Base-by-base conservation (phyloP, 1,140 invertebrate genomes). In the Drosophila biarmipes region DNA sequence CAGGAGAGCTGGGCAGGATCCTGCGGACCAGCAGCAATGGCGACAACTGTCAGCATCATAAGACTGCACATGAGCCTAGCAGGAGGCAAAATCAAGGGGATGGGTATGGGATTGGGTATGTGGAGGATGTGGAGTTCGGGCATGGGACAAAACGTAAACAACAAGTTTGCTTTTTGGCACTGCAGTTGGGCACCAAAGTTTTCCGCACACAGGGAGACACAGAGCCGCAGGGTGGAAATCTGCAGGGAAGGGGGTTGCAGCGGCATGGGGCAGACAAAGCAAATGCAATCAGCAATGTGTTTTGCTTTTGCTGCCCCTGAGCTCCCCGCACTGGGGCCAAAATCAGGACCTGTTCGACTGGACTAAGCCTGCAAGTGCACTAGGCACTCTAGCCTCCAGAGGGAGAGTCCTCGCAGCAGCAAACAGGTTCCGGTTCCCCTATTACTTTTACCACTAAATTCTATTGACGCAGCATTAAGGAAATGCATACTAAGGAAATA, bases 41-140 rank as follows among this genome's bases (percentile, higher is more conserved):
- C 78, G 74, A 74, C 78, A 87, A 86, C 82, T 75, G 84, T 72
- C 84, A 87, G 71, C 79, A 55, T 81, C 81, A 81, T 75, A 86
- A 85, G 81, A 85, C 76, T 85, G 72, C 76, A 72, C 69, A 79
- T 59, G 55, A 55, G 51, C 69, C 69, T 72, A 71, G 63, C 73
- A 69, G 63, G 40, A 57, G 58, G 37, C 38, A 45, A 56, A 59
- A 73, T 37, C 51, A 57, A 24, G 53, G 46, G 56, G 31, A 21
- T 14, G 27, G 12, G 51, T 11, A 31, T 8, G 15, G 43, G 24
- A n/a, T 15, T 38, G 21, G 71, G 38, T 24, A 45, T 42, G 53
- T n/a, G n/a, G n/a, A n/a, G 24, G 24, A 1, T 49, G 40, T 35
- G 19, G 48, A 14, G 49, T n/a, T 34, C 40, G 27, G 73, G 45